These are phyloP conservation scores for Cheracebus regulus DNA, from an alignment of 2,797 vertebrate genomes.

Conservation along the genomic window DNA sequence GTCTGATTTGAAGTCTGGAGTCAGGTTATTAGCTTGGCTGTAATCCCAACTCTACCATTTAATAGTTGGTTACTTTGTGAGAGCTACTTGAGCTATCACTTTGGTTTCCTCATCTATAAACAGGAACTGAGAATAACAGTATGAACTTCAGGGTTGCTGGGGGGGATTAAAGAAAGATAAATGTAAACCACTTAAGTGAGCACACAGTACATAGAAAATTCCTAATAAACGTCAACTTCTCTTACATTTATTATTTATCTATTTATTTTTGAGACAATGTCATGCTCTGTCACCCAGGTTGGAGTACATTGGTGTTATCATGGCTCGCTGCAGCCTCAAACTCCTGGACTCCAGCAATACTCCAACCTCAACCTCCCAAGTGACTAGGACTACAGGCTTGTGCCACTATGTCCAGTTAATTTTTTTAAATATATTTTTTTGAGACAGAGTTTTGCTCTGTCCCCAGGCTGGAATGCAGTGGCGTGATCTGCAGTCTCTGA, in stretches of 20 bases:
- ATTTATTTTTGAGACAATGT: not conserved
- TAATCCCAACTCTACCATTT: not conserved
- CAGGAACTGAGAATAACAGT: not conserved
- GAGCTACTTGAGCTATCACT: not conserved
- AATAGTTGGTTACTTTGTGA: not conserved
- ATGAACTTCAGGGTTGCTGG: not conserved
- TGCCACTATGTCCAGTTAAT: no score
- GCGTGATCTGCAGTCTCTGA: no score
- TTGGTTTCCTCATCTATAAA: constrained; percentile 32
- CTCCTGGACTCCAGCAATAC: not conserved
- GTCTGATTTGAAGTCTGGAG: not conserved
- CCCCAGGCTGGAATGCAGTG: no score
- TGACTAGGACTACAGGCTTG: no score
- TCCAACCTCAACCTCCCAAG: not conserved
- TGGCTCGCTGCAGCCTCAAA: not conserved
- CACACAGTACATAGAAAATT: not conserved
- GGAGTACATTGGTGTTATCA: not conserved
- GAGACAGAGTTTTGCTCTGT: no score
- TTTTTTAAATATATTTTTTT: no score
- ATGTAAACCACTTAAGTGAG: not conserved
- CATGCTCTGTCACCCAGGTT: not conserved
- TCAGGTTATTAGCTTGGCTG: not conserved
- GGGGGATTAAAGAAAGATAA: not conserved
- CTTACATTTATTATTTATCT: not conserved
- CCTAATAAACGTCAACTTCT: not conserved